phyloP scores from a whole-genome alignment of 2,797 vertebrate species.

The Urocyon cinereoargenteus region DNA sequence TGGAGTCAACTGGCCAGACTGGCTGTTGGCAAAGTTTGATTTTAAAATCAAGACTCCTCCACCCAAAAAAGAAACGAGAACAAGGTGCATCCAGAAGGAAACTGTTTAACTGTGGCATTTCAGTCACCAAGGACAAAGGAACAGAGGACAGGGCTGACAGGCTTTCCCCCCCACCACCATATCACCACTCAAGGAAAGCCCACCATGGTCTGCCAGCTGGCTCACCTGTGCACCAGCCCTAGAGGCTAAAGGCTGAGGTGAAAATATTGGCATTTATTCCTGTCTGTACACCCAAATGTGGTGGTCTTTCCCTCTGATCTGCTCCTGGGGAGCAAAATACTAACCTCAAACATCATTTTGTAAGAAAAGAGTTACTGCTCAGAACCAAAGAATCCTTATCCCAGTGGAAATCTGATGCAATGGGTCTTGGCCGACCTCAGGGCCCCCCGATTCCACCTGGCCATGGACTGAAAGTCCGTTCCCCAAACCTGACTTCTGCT shows the following conservation, averaged over 20 bases:
- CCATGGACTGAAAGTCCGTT: rapidly evolving
- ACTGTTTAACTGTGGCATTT: background rate
- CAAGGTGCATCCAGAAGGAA: background rate
- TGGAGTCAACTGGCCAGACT: rapidly evolving
- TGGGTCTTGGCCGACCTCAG: background rate
- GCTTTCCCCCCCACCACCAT: rapidly evolving
- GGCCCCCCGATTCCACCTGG: rapidly evolving
- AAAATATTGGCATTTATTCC: background rate
- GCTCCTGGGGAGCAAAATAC: background rate
- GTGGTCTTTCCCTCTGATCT: rapidly evolving
- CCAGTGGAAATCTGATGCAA: rapidly evolving
- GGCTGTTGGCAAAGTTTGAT: background rate
- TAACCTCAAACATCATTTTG: rapidly evolving
- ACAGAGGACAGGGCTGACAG: rapidly evolving
- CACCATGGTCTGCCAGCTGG: rapidly evolving
- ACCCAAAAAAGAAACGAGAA: background rate
- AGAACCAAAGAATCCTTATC: background rate
- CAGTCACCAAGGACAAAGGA: background rate
- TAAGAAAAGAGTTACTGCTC: background rate
- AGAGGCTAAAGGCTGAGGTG: rapidly evolving
- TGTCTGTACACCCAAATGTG: background rate
- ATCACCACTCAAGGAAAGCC: background rate
- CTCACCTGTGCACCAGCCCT: rapidly evolving
- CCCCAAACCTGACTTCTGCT: background rate
- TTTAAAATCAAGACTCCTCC: background rate